Evolutionary conservation across 2,888 invertebrate genomes (phyloP).

Genomic region (Anodontia alba): DNA sequence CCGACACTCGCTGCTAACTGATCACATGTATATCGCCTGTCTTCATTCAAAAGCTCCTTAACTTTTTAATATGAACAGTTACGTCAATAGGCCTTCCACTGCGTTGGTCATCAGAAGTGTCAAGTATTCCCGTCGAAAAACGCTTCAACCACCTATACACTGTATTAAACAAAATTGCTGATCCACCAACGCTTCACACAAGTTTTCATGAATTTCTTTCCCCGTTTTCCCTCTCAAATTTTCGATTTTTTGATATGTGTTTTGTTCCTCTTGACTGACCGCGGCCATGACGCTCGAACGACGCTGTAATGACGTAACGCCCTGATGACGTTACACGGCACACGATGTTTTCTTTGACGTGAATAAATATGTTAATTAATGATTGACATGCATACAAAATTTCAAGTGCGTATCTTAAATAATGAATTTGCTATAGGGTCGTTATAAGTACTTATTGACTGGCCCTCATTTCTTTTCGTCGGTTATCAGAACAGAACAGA

Average conservation of each 20-base stretch:
- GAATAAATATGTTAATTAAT: not conserved
- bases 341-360: not conserved
- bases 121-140: not conserved
- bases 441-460: too few relatives aligned
- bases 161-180: not conserved
- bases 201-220: not conserved
- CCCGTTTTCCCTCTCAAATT: not conserved
- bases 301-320: not conserved
- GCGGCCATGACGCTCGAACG: conserved; percentile 4
- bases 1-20: not conserved
- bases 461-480: too few relatives aligned
- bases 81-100: not conserved
- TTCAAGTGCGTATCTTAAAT: not conserved
- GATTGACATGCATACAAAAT: not conserved
- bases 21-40: not conserved
- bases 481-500: too few relatives aligned
- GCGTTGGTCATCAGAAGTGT: not conserved
- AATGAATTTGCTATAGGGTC: too few relatives aligned
- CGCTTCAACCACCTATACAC: not conserved
- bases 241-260: not conserved
- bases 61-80: not conserved
- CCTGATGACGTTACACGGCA: too few relatives aligned
- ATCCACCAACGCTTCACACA: not conserved
- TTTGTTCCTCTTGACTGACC: not conserved
- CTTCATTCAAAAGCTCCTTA: not conserved